These are phyloP conservation scores for Luidia sarsii DNA, from an alignment of 53 echinoderm and acorn worm species.

Conservation along the genomic window DNA sequence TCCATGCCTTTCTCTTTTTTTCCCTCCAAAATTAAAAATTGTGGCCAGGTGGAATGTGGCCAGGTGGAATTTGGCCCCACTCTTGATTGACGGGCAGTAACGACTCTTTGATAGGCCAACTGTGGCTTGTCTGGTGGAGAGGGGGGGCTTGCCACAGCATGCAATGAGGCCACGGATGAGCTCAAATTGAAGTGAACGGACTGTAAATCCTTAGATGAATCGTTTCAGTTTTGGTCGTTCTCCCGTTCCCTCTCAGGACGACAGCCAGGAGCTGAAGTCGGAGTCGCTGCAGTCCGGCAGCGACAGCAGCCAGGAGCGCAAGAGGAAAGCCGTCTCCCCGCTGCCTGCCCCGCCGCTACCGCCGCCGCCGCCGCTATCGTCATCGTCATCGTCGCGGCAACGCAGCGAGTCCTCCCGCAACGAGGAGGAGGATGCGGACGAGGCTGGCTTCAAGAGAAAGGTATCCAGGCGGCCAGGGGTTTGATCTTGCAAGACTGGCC, in stretches of 20 bases:
- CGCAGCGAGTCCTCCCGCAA: neutral
- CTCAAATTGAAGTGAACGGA: neutral
- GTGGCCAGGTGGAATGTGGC: too few species aligned
- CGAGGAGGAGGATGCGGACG: slow-evolving; percentile 28
- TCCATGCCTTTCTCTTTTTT: too few species aligned
- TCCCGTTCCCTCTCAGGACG: slow-evolving; percentile 4
- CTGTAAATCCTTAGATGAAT: neutral
- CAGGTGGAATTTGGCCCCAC: too few species aligned
- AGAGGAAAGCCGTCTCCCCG: slow-evolving; percentile 41
- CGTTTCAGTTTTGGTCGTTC: neutral
- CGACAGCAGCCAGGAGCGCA: slow-evolving; percentile 37
- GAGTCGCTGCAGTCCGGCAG: slow-evolving; percentile 5
- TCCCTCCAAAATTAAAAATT: too few species aligned
- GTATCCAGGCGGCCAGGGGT: too few species aligned
- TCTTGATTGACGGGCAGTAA: too few species aligned
- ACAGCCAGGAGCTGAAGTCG: slow-evolving; percentile 19
- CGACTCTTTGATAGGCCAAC: too few species aligned
- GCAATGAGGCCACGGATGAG: neutral
- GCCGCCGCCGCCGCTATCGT: slow-evolving; percentile 2
- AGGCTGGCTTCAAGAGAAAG: slow-evolving; percentile 1
- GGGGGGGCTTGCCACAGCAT: too few species aligned
- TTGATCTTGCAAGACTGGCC: too few species aligned
- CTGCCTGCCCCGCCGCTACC: slow-evolving; percentile 18
- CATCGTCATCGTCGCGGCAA: slow-evolving; percentile 17
- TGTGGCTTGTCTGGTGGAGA: too few species aligned